A percentile compares a stretch with the other conserved stretches of the same genome.
phyloP scores from a whole-genome alignment of 2,888 invertebrate species.

The Athalia circularis region DNA sequence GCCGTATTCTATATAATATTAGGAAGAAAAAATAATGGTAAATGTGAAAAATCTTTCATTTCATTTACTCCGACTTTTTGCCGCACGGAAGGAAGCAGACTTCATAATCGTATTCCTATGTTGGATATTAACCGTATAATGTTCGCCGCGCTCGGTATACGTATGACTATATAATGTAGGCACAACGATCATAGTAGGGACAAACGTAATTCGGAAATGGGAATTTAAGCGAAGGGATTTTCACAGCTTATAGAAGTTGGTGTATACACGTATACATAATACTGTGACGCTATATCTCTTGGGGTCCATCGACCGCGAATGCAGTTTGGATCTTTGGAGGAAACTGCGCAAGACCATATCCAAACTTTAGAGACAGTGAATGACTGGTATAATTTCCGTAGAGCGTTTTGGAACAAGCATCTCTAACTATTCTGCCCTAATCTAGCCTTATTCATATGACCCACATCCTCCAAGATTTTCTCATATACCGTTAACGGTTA shows the following conservation, averaged over 20 bases:
- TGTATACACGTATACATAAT: too few relatives aligned
- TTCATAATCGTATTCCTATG: too few relatives aligned
- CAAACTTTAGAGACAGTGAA: slow-evolving; percentile 30
- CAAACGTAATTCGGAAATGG: too few relatives aligned
- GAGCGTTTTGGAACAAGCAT: slow-evolving; percentile 1
- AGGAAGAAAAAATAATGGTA: not conserved
- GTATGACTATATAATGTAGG: too few relatives aligned
- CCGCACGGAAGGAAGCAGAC: too few relatives aligned
- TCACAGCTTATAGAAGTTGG: too few relatives aligned
- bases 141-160: too few relatives aligned
- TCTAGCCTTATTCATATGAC: not conserved
- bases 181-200: too few relatives aligned
- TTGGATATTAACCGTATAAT: too few relatives aligned
- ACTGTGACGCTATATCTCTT: not conserved
- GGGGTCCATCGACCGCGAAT: not conserved
- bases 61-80: too few relatives aligned
- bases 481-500: too few relatives aligned
- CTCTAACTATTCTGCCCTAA: slow-evolving; percentile 13
- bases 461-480: not conserved
- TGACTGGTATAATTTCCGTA: slow-evolving; percentile 22
- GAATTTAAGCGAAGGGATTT: too few relatives aligned
- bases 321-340: slow-evolving; percentile 9
- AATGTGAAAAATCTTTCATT: not conserved
- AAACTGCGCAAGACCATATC: not conserved
- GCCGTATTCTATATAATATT: not conserved